A percentile compares a stretch with the other conserved stretches of the same genome.
These are phyloP conservation scores for Thalpophila matura DNA, from an alignment of 2,888 invertebrate species.

Conservation along the genomic window DNA sequence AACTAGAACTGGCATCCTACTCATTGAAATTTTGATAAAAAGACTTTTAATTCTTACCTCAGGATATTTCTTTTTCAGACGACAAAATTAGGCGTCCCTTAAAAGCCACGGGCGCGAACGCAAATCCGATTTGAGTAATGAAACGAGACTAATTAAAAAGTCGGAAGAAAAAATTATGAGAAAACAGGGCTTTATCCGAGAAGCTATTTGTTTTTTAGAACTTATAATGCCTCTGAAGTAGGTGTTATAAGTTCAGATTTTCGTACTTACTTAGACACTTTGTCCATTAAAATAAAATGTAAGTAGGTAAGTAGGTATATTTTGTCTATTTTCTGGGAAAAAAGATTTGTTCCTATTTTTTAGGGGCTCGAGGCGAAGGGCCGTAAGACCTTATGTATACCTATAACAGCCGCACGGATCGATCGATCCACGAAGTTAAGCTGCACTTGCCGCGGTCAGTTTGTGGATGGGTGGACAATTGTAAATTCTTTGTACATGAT, in stretches of 20 bases:
- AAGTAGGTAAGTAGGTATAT: too few relatives aligned
- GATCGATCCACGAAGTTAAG: too few relatives aligned
- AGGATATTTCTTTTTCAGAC: constrained; percentile 60
- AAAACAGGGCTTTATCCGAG: constrained; percentile 73
- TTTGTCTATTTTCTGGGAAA: too few relatives aligned
- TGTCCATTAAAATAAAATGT: constrained; percentile 29
- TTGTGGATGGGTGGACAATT: too few relatives aligned
- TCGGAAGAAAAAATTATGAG: constrained; percentile 77
- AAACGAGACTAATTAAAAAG: constrained; percentile 85
- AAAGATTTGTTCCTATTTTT: background rate
- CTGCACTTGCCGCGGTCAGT: too few relatives aligned
- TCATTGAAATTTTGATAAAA: constrained; percentile 62
- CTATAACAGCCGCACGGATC: too few relatives aligned
- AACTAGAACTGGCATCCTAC: constrained; percentile 64
- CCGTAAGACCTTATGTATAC: too few relatives aligned
- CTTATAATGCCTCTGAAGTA: constrained; percentile 54
- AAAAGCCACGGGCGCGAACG: constrained; percentile 80
- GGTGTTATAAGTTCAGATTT: constrained; percentile 54
- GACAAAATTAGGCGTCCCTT: constrained; percentile 79
- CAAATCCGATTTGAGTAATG: constrained; percentile 86
- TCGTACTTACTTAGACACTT: constrained; percentile 32
- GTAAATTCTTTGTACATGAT: too few relatives aligned
- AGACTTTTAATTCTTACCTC: constrained; percentile 66
- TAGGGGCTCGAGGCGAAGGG: too few relatives aligned
- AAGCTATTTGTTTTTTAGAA: constrained; percentile 69